Conservation (phyloP, 2,797 vertebrate species). For the Amazona ochrocephala region DNA sequence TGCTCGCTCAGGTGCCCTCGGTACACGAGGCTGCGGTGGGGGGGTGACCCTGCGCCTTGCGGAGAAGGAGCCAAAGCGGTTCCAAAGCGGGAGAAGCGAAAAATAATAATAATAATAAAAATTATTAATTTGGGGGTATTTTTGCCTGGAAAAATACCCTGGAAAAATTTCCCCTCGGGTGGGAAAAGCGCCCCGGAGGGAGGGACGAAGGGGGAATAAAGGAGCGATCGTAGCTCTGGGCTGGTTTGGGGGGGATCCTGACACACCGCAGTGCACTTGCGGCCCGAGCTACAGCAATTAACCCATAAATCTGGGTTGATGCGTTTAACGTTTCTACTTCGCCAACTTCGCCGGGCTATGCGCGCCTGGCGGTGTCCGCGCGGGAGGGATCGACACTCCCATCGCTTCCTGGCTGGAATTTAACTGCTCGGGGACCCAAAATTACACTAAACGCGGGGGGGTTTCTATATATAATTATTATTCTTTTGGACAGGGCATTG, state of each 20-base stretch:
- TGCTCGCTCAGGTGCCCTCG: neutral
- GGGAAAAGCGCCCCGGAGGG: neutral
- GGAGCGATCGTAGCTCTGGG: neutral
- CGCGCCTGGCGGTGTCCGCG: neutral
- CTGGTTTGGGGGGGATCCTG: neutral
- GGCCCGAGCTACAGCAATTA: slow-evolving; percentile 48
- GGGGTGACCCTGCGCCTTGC: neutral
- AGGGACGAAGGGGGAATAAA: neutral
- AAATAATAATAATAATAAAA: neutral
- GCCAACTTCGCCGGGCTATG: slow-evolving; percentile 34
- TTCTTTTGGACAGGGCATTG: neutral
- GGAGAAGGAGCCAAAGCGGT: neutral
- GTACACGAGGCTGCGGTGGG: neutral
- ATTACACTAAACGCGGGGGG: neutral
- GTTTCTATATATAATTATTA: neutral
- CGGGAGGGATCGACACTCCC: neutral
- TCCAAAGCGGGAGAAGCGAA: neutral
- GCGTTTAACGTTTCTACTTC: slow-evolving; percentile 29
- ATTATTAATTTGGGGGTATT: neutral
- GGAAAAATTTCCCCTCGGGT: neutral
- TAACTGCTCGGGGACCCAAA: neutral
- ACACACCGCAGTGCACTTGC: slow-evolving; percentile 28
- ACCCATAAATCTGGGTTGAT: slow-evolving; percentile 70
- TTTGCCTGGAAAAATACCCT: neutral
- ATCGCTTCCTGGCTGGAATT: neutral